Evolutionary conservation across 2,113 vertebrate species (phyloP).

Genomic region (Aleadryas rufinucha): DNA sequence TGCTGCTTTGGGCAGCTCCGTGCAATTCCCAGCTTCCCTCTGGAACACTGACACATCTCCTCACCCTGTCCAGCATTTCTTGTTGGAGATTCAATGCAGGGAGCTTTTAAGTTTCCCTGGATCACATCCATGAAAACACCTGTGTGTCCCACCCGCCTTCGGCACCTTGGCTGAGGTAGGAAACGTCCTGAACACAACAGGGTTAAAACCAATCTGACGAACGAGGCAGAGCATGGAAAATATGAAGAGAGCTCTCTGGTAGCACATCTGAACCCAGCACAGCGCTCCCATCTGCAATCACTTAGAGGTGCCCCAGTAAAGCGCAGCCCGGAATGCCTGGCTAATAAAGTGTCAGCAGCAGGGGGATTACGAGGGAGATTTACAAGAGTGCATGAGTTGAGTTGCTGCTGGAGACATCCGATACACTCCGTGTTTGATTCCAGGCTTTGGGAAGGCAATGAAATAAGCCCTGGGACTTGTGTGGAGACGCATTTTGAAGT

Average conservation of each 20-base stretch:
- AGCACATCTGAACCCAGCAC: constrained; percentile 52
- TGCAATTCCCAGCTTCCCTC: background rate
- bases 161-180: background rate
- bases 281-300: constrained; percentile 64
- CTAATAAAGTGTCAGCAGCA: constrained; percentile 73
- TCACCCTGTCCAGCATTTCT: background rate
- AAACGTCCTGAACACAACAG: constrained; percentile 32
- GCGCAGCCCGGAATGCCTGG: constrained; percentile 62
- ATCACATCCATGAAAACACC: background rate
- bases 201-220: constrained; percentile 60
- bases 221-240: constrained; percentile 60
- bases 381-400: constrained; percentile 69
- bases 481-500: background rate
- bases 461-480: constrained; percentile 36
- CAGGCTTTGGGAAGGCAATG: constrained; percentile 48
- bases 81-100: background rate
- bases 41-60: background rate
- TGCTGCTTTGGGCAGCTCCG: background rate
- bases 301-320: constrained; percentile 66
- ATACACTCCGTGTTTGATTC: constrained; percentile 59
- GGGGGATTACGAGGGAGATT: constrained; percentile 69
- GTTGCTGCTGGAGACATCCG: constrained; percentile 65
- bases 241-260: constrained; percentile 67
- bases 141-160: background rate
- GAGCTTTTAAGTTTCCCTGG: background rate